Evolutionary conservation across 1,140 invertebrate species (phyloP).

Genomic region (Aricia agestis): DNA sequence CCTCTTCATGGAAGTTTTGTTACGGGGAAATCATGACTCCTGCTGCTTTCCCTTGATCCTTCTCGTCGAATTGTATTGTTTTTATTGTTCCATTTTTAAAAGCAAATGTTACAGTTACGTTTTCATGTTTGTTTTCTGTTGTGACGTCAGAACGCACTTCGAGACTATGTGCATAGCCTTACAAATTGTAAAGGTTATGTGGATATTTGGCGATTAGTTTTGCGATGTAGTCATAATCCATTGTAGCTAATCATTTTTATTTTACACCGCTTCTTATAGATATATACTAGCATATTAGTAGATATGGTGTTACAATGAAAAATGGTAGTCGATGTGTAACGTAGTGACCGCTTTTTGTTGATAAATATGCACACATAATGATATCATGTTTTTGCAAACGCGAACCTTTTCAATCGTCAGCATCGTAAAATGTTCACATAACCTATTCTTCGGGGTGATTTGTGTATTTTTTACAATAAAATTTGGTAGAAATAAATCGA

Average conservation of each 20-base stretch:
- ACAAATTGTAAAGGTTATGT: constrained; percentile 73
- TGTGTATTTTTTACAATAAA: constrained; percentile 55
- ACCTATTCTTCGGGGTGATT: constrained; percentile 57
- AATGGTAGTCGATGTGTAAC: constrained; percentile 65
- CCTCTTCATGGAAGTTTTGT: constrained; percentile 50
- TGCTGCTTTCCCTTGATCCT: constrained; percentile 23
- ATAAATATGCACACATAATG: constrained; percentile 29
- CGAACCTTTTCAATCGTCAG: constrained; percentile 55
- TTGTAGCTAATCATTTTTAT: constrained; percentile 54
- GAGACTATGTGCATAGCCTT: constrained; percentile 42
- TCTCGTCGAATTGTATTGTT: constrained; percentile 23
- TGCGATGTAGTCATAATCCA: constrained; percentile 54
- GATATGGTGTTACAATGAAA: constrained; percentile 63
- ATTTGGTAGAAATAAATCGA: constrained; percentile 60
- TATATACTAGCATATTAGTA: constrained; percentile 53
- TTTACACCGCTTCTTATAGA: constrained; percentile 54
- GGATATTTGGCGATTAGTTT: constrained; percentile 74
- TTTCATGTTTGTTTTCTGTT: constrained; percentile 16
- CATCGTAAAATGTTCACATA: constrained; percentile 76
- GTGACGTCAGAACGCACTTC: constrained; percentile 7
- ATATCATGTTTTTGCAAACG: constrained; percentile 34
- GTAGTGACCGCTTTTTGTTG: constrained; percentile 44
- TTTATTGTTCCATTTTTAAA: neutral
- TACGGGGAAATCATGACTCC: constrained; percentile 23
- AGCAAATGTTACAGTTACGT: constrained; percentile 16